These are phyloP conservation scores for Hoplodrina ambigua DNA, from an alignment of 2,888 invertebrate genomes.

Conservation along the genomic window DNA sequence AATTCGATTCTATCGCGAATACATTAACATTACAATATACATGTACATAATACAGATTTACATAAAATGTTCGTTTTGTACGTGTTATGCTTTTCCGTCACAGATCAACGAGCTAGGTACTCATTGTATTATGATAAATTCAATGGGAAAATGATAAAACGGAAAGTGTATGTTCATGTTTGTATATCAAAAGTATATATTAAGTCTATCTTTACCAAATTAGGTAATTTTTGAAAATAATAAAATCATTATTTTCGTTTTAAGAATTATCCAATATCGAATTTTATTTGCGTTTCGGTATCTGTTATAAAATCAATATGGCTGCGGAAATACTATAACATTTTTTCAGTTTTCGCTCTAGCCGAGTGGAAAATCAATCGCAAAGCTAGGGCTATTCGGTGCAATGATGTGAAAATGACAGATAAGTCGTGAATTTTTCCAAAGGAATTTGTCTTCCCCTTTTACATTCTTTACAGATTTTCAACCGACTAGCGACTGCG, in stretches of 20 bases:
- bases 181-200: background rate
- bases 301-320: conserved; percentile 32
- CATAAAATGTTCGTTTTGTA: conserved; percentile 26
- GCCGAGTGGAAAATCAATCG: conserved; percentile 71
- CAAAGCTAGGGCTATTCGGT: conserved; percentile 66
- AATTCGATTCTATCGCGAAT: conserved; percentile 74
- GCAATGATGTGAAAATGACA: conserved; percentile 72
- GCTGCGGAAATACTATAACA: conserved; percentile 45
- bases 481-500: conserved; percentile 32
- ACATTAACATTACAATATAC: conserved; percentile 63
- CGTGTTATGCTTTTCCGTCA: background rate
- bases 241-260: background rate
- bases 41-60: conserved; percentile 34
- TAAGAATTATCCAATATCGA: background rate
- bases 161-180: background rate
- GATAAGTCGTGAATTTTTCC: conserved; percentile 68
- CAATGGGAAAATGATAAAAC: background rate
- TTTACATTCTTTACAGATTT: conserved; percentile 56
- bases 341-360: conserved; percentile 68
- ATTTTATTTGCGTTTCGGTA: conserved; percentile 12
- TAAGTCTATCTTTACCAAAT: background rate
- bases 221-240: background rate
- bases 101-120: background rate
- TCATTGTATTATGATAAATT: background rate
- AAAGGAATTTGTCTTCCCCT: conserved; percentile 56